Conservation (phyloP, 2,888 invertebrate species). For the Apodemia hepburni region DNA sequence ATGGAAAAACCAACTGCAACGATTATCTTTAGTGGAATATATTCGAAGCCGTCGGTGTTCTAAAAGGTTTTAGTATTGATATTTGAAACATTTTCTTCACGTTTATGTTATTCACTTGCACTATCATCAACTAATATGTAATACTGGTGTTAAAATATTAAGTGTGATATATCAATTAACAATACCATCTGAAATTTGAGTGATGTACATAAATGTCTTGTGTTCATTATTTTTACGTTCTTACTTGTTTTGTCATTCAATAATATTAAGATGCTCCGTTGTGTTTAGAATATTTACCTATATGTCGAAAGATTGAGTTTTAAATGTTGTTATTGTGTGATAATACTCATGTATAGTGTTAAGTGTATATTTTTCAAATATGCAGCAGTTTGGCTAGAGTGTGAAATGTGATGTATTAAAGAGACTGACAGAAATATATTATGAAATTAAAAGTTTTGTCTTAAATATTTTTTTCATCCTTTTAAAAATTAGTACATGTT, state of each 20-base stretch:
- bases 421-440: no score
- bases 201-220: background rate
- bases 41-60: slow-evolving; percentile 64
- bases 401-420: no score
- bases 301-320: no score
- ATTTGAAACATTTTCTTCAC: background rate
- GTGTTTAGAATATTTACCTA: no score
- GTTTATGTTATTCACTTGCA: background rate
- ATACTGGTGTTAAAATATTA: background rate
- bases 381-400: no score
- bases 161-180: background rate
- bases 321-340: no score
- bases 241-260: background rate
- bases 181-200: background rate
- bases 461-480: no score
- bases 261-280: background rate
- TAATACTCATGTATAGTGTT: no score
- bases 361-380: no score
- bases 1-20: slow-evolving; percentile 82
- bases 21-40: slow-evolving; percentile 83
- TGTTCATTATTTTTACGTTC: background rate
- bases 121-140: background rate
- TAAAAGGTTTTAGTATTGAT: slow-evolving; percentile 29
- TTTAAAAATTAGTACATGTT: no score
- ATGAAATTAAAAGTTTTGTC: no score